Evolutionary conservation across 2,113 vertebrate species (phyloP).

Genomic region (Hyperoodon ampullatus): DNA sequence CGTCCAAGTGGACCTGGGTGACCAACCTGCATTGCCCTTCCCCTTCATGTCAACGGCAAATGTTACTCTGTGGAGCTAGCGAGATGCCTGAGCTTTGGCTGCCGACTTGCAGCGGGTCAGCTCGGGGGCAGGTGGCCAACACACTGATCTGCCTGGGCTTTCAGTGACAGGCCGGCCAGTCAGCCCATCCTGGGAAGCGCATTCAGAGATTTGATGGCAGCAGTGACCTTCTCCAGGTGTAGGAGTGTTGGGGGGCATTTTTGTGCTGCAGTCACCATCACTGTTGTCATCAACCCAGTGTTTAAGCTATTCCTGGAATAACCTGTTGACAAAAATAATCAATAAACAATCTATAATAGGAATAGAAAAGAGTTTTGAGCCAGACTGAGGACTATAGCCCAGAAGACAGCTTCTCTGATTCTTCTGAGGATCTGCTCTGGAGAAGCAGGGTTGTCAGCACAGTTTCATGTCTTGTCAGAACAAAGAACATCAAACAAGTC

Average conservation of each 20-base stretch:
- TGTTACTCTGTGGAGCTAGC: neutral
- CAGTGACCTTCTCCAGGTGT: neutral
- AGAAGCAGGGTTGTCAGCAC: neutral
- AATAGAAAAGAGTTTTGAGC: neutral
- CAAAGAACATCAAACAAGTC: neutral
- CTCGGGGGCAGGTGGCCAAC: rapidly evolving
- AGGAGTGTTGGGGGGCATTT: rapidly evolving
- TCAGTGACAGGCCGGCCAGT: neutral
- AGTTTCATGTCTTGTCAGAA: neutral
- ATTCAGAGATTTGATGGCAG: neutral
- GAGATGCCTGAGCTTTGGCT: neutral
- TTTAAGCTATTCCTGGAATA: constrained; percentile 88
- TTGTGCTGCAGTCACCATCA: too few relatives aligned
- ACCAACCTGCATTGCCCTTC: rapidly evolving
- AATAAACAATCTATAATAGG: neutral
- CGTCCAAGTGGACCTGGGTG: neutral
- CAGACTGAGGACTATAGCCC: too few relatives aligned
- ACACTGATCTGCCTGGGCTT: rapidly evolving
- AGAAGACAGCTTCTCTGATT: neutral
- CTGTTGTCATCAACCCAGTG: constrained; percentile 80
- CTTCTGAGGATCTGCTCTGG: neutral
- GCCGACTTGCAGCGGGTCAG: rapidly evolving
- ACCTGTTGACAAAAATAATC: neutral
- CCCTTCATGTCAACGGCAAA: rapidly evolving
- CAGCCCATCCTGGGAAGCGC: neutral